Evolutionary conservation across 2,113 vertebrate species (phyloP).

Genomic region (Pomatostomus ruficeps): DNA sequence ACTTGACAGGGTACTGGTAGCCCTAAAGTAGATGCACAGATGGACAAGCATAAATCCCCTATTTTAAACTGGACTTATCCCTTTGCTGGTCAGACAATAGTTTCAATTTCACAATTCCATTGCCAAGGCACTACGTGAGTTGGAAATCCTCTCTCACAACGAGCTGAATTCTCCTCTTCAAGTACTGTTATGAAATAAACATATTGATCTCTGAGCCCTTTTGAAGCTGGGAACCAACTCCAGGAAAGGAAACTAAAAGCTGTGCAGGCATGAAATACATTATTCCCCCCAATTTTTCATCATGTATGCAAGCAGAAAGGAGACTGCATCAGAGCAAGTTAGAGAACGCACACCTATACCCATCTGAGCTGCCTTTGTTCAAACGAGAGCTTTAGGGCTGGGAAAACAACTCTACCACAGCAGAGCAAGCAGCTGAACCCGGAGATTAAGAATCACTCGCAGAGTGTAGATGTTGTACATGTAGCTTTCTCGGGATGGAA

Average conservation of each 20-base stretch:
- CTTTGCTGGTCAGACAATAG: not conserved
- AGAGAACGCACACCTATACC: not conserved
- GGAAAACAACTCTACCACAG: not conserved
- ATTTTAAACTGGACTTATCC: constrained; percentile 27
- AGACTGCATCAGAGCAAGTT: not conserved
- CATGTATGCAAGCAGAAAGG: not conserved
- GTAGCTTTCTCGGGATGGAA: not conserved
- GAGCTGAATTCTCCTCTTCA: not conserved
- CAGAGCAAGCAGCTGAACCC: not conserved
- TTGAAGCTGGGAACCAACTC: not conserved
- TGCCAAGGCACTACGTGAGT: not conserved
- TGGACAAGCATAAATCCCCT: constrained; percentile 16
- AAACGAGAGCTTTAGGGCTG: not conserved
- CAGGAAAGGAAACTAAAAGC: not conserved
- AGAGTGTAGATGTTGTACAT: rapidly evolving
- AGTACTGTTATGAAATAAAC: not conserved
- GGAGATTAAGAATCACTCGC: not conserved
- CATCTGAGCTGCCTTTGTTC: not conserved
- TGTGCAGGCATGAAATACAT: not conserved
- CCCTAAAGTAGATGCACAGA: not conserved
- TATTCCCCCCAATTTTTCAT: not conserved
- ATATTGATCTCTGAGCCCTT: not conserved
- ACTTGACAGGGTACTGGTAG: not conserved
- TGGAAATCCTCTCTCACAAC: not conserved
- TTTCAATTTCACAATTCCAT: not conserved